Base-by-base conservation (phyloP, 2,888 invertebrate genomes). In the Callimorpha dominula region DNA sequence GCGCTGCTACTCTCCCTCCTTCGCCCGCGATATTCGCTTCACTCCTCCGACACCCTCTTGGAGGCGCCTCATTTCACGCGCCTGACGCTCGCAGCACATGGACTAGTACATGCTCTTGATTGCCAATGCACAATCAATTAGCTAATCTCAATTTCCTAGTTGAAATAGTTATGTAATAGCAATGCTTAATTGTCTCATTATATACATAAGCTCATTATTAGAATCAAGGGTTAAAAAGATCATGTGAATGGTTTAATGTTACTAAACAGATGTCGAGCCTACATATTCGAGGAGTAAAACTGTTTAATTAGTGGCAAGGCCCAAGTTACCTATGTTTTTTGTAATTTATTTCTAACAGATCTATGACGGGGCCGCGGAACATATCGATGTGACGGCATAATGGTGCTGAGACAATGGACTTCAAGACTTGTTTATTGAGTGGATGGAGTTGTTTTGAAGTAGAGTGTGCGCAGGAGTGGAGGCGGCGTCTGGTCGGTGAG, bases 391-490 rank as follows among this genome's bases (percentile, higher is more conserved):
- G 92, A 92, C 91, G 91, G 91, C 88, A 90, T 93, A 93, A 93
- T 92, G 90, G 90, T 90, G 86, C 86, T 86, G 91, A 93, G 92
- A 94, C 94, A 95, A 95, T 94, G 93, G 94, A 91, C 90, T 91
- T 92, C 90, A 92, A 93, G 94, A 93, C 94, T 94, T 93, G 94
- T 94, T 95, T 94, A 94, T 94, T 92, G 91, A 92, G 90, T 90
- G 87, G 92, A 94, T 94, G 93, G 94, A 95, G 94, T 93, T 92
- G 93, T 94, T 93, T 92, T 91, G 91, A 93, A 93, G 91, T 88
- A 89, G 92, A 92, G 89, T 92, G 89, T 93, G 94, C 91, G 92
- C 93, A 91, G 89, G 91, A 94, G 92, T 91, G 94, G 91, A 94
- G 95, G 95, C 94, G 95, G 94, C 88, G 93, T 88, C 92, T 85